A percentile compares a stretch with the other conserved stretches of the same genome.
Evolutionary conservation across 2,797 vertebrate species (phyloP).

Genomic region (Emys orbicularis): DNA sequence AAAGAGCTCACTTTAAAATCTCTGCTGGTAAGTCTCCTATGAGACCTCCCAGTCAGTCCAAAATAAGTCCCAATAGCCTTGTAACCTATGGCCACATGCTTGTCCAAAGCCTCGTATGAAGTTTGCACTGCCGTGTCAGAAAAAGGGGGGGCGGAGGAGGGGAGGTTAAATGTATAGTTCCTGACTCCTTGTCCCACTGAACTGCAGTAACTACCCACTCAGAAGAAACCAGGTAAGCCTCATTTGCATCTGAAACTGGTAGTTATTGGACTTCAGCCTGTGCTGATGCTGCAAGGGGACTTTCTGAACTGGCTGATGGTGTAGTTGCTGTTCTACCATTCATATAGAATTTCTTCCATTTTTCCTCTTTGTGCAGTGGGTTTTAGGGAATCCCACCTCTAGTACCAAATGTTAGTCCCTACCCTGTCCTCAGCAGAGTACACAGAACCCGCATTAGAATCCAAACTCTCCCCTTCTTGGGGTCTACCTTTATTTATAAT

Average conservation of each 20-base stretch:
- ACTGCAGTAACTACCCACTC: not conserved
- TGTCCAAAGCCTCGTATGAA: not conserved
- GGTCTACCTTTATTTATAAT: not conserved
- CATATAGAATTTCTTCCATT: not conserved
- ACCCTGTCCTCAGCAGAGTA: not conserved
- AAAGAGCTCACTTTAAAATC: conserved; percentile 4
- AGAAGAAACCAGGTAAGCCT: not conserved
- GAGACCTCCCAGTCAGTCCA: not conserved
- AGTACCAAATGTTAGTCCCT: not conserved
- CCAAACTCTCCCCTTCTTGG: not conserved
- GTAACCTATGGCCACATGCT: rapidly evolving
- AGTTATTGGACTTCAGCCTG: not conserved
- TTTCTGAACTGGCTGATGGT: not conserved
- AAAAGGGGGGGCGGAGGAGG: not conserved
- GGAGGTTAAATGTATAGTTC: rapidly evolving
- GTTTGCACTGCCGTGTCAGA: not conserved
- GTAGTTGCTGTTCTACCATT: not conserved
- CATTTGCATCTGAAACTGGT: not conserved
- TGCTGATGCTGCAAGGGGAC: not conserved
- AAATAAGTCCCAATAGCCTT: not conserved
- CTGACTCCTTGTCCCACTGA: not conserved
- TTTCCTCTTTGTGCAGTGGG: not conserved
- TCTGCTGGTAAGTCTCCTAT: not conserved
- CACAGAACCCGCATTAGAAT: not conserved
- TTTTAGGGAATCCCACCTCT: not conserved